These are phyloP conservation scores for Drosophila aff. DNA, from an alignment of 1,140 invertebrate genomes.

Conservation along the genomic window DNA sequence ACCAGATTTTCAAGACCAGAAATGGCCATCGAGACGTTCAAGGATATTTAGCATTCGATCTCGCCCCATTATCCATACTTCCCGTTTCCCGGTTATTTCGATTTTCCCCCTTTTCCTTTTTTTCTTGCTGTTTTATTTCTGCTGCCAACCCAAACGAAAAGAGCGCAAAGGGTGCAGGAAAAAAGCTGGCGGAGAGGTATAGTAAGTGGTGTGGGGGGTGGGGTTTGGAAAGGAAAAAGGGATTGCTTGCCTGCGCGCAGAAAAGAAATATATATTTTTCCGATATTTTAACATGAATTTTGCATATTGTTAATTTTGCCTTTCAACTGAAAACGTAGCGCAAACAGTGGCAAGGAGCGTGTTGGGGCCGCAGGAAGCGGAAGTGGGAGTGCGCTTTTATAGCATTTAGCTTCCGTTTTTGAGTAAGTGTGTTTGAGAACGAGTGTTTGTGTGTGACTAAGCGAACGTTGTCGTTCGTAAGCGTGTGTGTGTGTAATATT, in stretches of 20 bases:
- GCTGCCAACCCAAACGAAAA: constrained; percentile 68
- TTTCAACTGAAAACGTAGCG: constrained; percentile 67
- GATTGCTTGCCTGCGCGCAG: constrained; percentile 68
- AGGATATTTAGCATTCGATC: constrained; percentile 35
- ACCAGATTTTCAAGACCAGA: not conserved
- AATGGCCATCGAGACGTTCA: not conserved
- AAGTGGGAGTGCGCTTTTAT: constrained; percentile 58
- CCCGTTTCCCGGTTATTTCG: constrained; percentile 31
- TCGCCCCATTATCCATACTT: constrained; percentile 3
- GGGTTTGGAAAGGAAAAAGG: constrained; percentile 61
- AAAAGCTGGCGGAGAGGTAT: constrained; percentile 25
- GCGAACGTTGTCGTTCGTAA: not conserved
- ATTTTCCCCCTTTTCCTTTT: constrained; percentile 11
- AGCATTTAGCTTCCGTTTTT: constrained; percentile 70
- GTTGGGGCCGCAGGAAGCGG: constrained; percentile 2
- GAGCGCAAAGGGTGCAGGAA: constrained; percentile 61
- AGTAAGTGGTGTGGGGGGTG: not conserved
- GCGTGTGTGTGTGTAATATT: constrained; percentile 31
- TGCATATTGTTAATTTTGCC: constrained; percentile 82
- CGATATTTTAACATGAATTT: constrained; percentile 84
- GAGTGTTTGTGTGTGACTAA: constrained; percentile 18
- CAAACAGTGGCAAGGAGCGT: constrained; percentile 15
- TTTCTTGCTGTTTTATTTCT: constrained; percentile 31
- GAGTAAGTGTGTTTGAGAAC: constrained; percentile 1
- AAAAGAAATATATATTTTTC: constrained; percentile 83